Percentiles rank a stretch among this genome's conserved stretches.
These are phyloP conservation scores for Eurytoma adleriae DNA, from an alignment of 2,888 invertebrate genomes.

Conservation along the genomic window DNA sequence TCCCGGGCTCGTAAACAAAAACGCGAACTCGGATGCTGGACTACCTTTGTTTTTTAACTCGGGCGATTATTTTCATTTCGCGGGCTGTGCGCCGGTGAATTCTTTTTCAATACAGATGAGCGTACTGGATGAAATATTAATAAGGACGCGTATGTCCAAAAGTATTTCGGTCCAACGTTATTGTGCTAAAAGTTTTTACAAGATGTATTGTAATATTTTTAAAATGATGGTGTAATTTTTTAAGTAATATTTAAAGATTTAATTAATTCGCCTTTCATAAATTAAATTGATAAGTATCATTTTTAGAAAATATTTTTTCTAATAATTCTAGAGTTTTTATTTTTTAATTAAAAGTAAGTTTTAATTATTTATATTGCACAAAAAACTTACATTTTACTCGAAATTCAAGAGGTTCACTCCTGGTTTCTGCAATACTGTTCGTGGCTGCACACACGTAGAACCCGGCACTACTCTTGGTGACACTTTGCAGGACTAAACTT, in stretches of 20 bases:
- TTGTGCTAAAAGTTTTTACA: too few species aligned
- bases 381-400: constrained; percentile 90
- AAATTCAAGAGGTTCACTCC: constrained; percentile 90
- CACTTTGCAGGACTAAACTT: constrained; percentile 93
- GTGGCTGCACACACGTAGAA: constrained; percentile 92
- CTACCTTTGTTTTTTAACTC: not conserved
- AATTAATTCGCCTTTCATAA: too few species aligned
- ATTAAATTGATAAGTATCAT: too few species aligned
- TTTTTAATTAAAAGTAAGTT: not conserved
- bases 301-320: too few species aligned
- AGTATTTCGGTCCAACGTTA: too few species aligned
- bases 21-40: constrained; percentile 8
- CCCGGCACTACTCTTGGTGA: constrained; percentile 90
- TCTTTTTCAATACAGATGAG: constrained; percentile 24
- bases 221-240: too few species aligned
- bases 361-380: not conserved
- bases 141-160: not conserved
- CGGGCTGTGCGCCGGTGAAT: not conserved
- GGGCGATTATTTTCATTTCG: constrained; percentile 25
- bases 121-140: not conserved
- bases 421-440: constrained; percentile 91
- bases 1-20: constrained; percentile 33
- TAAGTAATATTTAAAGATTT: too few species aligned
- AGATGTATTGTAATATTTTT: too few species aligned
- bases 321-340: too few species aligned